Evolutionary conservation across 2,113 vertebrate genomes (phyloP), one percentile per base, ranked within the genome.

Genomic region (Laterallus jamaicensis): DNA sequence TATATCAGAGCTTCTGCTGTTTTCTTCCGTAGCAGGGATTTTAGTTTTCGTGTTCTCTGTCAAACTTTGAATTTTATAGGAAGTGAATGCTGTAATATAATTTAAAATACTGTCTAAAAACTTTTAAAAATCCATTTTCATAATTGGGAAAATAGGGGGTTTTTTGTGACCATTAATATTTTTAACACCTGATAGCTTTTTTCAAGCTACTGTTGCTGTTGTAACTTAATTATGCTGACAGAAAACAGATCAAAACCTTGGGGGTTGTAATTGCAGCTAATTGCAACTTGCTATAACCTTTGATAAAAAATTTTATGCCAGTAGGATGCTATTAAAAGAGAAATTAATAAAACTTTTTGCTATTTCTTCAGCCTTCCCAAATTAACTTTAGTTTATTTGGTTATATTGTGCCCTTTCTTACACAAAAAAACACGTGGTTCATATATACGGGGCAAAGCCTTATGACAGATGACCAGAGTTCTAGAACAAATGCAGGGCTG

Each of bases 311-410:
- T 54, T 9, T 29, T 44, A 17, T 31, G 20, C 20, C 55, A 56
- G 13, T 59, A 32, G 67, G 31, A 20, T 22, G 6, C 31, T 79
- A 9, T 24, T 91, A 13, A 47, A 90, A 59, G n/a, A 56, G 4
- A 80, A 86, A 74, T 12, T 0, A 35, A 22, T 82, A 17, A 0
- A 19, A 0, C 68, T 73, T 62, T 69, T 42, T 6, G 35, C 15
- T 0, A 2, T 64, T 73, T 60, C 63, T 69, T 73, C 70, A 20
- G 8, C 1, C 16, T 54, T 71, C 40, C 40, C 28, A 37, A 49
- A 28, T 37, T 54, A 56, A 56, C 29, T 49, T 35, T 3, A 32
- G 29, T 58, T 77, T 11, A 42, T 44, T 76, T 90, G 20, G 20
- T 67, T n/a, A 2, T 58, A 6, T 39, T 56, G 3, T 69, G 31